Percentiles rank a stretch among this genome's conserved stretches.
phyloP scores from a whole-genome alignment of 2,888 invertebrate species.

The Noctua comes region DNA sequence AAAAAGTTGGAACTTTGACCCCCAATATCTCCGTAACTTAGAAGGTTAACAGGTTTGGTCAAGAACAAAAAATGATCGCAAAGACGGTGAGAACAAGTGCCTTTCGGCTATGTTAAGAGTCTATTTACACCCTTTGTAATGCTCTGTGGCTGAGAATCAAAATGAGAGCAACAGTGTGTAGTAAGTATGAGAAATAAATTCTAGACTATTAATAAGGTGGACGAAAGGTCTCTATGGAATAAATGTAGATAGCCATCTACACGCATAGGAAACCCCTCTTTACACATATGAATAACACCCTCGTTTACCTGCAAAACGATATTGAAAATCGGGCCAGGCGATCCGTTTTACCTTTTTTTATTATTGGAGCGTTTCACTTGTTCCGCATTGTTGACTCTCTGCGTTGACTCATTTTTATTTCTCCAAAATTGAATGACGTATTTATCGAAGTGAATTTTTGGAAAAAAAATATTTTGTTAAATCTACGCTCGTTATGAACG shows the following conservation, averaged over 20 bases:
- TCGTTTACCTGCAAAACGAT: slow-evolving; percentile 83
- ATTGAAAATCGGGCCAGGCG: slow-evolving; percentile 83
- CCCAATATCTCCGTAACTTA: too few relatives aligned
- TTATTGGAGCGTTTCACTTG: slow-evolving; percentile 85
- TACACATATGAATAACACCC: slow-evolving; percentile 83
- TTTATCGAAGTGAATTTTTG: slow-evolving; percentile 80
- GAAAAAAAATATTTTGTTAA: slow-evolving; percentile 75
- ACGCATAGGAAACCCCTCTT: slow-evolving; percentile 76
- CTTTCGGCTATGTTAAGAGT: too few relatives aligned
- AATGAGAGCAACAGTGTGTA: slow-evolving; percentile 2
- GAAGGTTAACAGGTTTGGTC: too few relatives aligned
- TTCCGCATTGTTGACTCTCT: slow-evolving; percentile 84
- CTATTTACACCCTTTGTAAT: too few relatives aligned
- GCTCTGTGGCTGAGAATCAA: neutral
- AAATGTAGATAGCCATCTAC: slow-evolving; percentile 70
- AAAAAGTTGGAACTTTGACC: too few relatives aligned
- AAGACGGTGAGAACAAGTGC: too few relatives aligned
- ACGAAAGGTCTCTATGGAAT: slow-evolving; percentile 66
- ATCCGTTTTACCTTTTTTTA: slow-evolving; percentile 83
- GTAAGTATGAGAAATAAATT: slow-evolving; percentile 44
- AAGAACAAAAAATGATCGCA: too few relatives aligned
- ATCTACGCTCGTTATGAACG: slow-evolving; percentile 73
- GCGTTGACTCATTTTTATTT: slow-evolving; percentile 83
- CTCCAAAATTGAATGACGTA: slow-evolving; percentile 79
- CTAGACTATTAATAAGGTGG: slow-evolving; percentile 63